Evolutionary conservation across 2,888 invertebrate genomes (phyloP), one percentile per base, ranked within the genome.

Genomic region (Crossocerus cetratus): DNA sequence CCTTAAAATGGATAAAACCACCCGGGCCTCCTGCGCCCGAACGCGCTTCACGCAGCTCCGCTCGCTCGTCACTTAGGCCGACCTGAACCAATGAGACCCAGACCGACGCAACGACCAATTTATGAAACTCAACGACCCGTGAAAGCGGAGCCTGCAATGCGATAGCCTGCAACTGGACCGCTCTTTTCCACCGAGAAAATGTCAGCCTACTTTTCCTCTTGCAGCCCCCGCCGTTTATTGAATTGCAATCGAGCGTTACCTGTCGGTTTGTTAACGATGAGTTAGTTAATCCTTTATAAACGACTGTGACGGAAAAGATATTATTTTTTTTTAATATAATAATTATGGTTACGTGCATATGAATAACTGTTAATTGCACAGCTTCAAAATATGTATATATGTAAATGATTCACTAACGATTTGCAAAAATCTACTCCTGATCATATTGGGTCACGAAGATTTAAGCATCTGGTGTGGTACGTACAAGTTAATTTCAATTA

Each of bases 61-160:
- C 45, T 54, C 65, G 67, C 66, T 73, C 67, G 65, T 81, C 75
- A 74, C 71, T 69, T 65, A 65, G 72, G 67, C 42, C 68, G 69
- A 11, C 32, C 73, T 70, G 65, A 72, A 70, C 80, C 79, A 76
- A 82, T 82, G 76, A 79, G 79, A 81, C 74, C 71, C 74, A 74
- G 32, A 32, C 32, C 32, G 32, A 32, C 2, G 32, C 32, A 16
- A 16, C 74, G 81, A 77, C 70, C 82, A 81, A 83, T 83, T 83
- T 82, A 81, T 83, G 72, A 75, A 81, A 83, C 80, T 75, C 79
- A 80, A 80, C 82, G 72, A 82, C 72, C 73, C 82, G 77, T 81
- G 79, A 79, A 79, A 83, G 72, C 81, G 82, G 81, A 77, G 77
- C 74, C 80, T 76, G 76, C 32, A 32, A 78, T 78, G 75, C 71